These are phyloP conservation scores for Tipula confusa DNA, from an alignment of 2,888 invertebrate genomes.

Conservation along the genomic window DNA sequence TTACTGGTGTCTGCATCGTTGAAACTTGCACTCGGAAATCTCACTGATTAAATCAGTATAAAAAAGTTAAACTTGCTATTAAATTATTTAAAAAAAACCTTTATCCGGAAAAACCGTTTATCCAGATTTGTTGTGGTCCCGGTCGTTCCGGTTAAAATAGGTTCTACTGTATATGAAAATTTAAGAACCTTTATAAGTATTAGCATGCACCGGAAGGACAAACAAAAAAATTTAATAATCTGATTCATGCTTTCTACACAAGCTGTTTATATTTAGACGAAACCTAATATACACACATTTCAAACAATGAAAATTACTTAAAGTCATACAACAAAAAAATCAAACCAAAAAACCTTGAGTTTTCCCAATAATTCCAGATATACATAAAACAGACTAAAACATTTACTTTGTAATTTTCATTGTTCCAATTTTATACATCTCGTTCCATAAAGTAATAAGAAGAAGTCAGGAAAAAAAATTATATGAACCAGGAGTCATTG, in stretches of 20 bases:
- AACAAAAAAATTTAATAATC: not conserved
- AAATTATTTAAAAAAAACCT: too few species aligned
- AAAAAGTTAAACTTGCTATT: too few species aligned
- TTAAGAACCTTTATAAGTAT: too few species aligned
- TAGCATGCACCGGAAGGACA: not conserved
- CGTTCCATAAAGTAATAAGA: not conserved
- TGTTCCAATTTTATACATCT: not conserved
- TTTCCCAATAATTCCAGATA: conserved; percentile 3
- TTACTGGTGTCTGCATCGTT: too few species aligned
- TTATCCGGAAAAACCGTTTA: too few species aligned
- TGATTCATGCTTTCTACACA: not conserved
- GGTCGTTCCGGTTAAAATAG: too few species aligned
- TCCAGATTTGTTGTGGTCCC: too few species aligned
- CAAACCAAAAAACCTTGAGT: not conserved
- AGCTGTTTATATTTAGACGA: not conserved
- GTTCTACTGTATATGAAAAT: too few species aligned
- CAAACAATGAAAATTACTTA: not conserved
- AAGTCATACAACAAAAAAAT: not conserved
- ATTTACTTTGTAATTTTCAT: not conserved
- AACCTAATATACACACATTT: not conserved
- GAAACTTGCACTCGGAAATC: too few species aligned
- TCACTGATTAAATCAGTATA: too few species aligned
- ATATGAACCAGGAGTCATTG: not conserved
- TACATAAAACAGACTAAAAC: not conserved
- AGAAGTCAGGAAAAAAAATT: not conserved